Base-by-base conservation (phyloP, 2,888 invertebrate species). In the Pterostichus madidus region DNA sequence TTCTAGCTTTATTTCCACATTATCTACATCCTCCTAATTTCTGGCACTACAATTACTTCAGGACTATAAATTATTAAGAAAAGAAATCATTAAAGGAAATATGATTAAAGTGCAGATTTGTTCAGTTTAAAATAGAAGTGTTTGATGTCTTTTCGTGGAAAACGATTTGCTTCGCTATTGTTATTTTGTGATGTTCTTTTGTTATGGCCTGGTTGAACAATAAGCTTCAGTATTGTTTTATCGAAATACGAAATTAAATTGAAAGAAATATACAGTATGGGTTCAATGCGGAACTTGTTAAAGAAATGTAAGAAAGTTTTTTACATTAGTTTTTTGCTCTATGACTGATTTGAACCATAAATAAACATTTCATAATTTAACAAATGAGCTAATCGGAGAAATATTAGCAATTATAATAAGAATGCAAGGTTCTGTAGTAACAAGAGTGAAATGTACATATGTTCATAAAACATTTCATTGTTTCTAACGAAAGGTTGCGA, bases 361-460 rank as follows among this genome's bases (percentile, higher is more conserved):
- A 64, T 64, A 71, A 71, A 71, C 68, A 71, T 64, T 64, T 64
- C 32, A 71, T 71, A 71, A 71, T 44, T 71, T 39, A 44, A 71
- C 11, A 71, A 71, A 71, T 71, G 68, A 71, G 68, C 68, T 44
- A 71, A 71, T 71, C 68, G 13, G 35, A 64, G 64, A 32, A 64
- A 64, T 64, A 64, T 64, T 64, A 64, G 64, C 64, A 64, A 64
- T 64, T 46, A 71, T 17, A 44, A 71, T n/a, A 17, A 13, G n/a
- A 32, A 15, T 15, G 39, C 68, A 71, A 64, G 68, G 68, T 71
- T 15, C 44, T 15, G 31, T 31, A 59, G 4, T 35, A 64, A 31
- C 35, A 15, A 56, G 13, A 68, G 44, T 15, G 68, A 39, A 39
- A 64, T 64, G 32, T 17, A 15, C 39, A 68, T 39, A 68, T 68